Conservation (phyloP, 2,113 vertebrate species). For the Rhinolophus sinicus region DNA sequence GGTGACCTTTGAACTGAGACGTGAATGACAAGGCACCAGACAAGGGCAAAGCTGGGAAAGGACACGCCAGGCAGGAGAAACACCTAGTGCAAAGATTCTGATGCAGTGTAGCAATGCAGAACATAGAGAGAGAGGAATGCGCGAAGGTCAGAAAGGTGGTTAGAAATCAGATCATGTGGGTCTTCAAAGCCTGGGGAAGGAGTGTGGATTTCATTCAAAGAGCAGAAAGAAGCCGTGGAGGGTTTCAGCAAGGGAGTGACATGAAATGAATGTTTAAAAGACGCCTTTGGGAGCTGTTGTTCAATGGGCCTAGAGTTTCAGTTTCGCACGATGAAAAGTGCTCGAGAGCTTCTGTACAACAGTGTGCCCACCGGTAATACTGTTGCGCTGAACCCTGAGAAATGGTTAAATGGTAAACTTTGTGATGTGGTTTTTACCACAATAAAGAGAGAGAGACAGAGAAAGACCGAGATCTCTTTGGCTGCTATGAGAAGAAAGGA, state of each 20-base stretch:
- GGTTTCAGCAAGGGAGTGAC: neutral
- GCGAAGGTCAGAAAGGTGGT: neutral
- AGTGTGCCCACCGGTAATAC: neutral
- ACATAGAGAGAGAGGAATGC: neutral
- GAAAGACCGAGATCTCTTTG: neutral
- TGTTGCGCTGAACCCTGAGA: neutral
- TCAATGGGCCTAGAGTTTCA: neutral
- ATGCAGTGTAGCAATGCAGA: neutral
- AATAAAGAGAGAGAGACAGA: neutral
- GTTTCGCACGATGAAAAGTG: neutral
- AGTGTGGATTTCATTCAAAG: neutral
- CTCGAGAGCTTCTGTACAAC: neutral
- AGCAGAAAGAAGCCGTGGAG: neutral
- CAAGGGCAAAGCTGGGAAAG: neutral
- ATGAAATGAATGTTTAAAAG: neutral
- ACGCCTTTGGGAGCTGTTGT: neutral
- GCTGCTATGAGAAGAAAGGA: neutral
- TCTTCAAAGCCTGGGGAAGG: neutral
- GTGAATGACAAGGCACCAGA: neutral
- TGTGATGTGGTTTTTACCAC: neutral
- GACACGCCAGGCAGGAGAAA: neutral
- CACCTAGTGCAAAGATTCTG: neutral
- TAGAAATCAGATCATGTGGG: neutral
- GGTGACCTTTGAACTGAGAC: neutral
- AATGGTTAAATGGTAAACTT: neutral